Evolutionary conservation across 2,888 invertebrate species (phyloP).

Genomic region (Catocala sponsa): DNA sequence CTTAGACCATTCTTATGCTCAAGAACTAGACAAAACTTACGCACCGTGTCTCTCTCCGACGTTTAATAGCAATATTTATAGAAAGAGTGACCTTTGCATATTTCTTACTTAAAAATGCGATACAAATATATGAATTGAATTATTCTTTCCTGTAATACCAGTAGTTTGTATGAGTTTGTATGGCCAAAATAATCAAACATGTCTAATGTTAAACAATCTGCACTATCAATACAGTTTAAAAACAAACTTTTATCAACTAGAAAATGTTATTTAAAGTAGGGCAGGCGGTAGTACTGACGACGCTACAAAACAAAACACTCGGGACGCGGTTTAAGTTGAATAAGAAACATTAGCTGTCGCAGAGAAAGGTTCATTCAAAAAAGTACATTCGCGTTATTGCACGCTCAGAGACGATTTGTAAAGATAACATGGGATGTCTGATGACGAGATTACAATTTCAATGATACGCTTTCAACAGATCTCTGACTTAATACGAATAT

Average conservation of each 20-base stretch:
- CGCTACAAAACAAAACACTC: conserved; percentile 8
- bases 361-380: conserved; percentile 33
- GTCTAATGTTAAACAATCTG: too few relatives aligned
- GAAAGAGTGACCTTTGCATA: too few relatives aligned
- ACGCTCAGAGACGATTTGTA: conserved; percentile 46
- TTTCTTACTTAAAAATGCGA: too few relatives aligned
- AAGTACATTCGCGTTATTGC: conserved; percentile 47
- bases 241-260: neutral
- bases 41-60: too few relatives aligned
- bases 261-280: neutral
- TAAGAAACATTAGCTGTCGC: conserved; percentile 38
- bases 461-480: conserved; percentile 41
- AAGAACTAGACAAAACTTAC: too few relatives aligned
- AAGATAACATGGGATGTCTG: conserved; percentile 41
- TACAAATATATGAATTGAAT: too few relatives aligned
- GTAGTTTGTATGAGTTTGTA: too few relatives aligned
- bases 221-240: too few relatives aligned
- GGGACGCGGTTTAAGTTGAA: conserved; percentile 27
- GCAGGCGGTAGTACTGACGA: conserved; percentile 1
- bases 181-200: too few relatives aligned
- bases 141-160: too few relatives aligned
- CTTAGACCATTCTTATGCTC: too few relatives aligned
- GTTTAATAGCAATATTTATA: too few relatives aligned
- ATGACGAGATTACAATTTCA: conserved; percentile 42
- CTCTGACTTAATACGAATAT: conserved; percentile 41